Base-by-base conservation (phyloP, 2,888 invertebrate species). In the Atethmia centrago region DNA sequence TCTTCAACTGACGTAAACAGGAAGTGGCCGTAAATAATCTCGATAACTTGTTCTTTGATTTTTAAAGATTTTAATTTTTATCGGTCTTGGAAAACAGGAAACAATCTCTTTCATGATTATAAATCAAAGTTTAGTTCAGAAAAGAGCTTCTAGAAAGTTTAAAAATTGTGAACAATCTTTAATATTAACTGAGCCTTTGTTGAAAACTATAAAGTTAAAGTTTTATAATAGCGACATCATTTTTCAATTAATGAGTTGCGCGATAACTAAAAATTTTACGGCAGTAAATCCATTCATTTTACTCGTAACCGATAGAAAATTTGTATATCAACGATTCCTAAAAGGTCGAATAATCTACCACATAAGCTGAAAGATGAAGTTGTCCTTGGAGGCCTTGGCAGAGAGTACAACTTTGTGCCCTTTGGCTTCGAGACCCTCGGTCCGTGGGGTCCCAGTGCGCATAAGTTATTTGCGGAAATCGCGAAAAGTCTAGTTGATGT, bases 1-100 rank as follows among this genome's bases (percentile, higher is more conserved):
- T 40, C 74, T 63, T 67, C 45, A 28, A 58, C 45, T 55, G 36
- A 36, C 59, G 74, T 79, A 74, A 83, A 79, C 69, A 70, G 74
- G 83, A 70, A 83, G 16, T 67, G 12, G 1, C 19, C 16, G 63
- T 47, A 59, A 58, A 79, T 12, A 69, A n/a, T 56, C 7, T 49
- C 8, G 31, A 49, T 81, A 25, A n/a, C 31, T 66, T n/a, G 28
- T n/a, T 28, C 19, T 25, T 31, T 58, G 1, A 51, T 47, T 56
- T 49, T 40, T 69, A 28, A 40, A 28, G 10, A 49, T 12, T 31
- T 9, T 42, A 14, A 14, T 67, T 47, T 53, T 10, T 40, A 70
- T 0, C 31, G 5, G 9, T 16, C 9, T 10, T 47, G 14, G 4
- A 51, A 59, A 74, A 21, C 2, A 8, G 7, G 31, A 31, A 51